Evolutionary conservation across 2,113 vertebrate species (phyloP).

Genomic region (Cyphomyrus discorhynchus): DNA sequence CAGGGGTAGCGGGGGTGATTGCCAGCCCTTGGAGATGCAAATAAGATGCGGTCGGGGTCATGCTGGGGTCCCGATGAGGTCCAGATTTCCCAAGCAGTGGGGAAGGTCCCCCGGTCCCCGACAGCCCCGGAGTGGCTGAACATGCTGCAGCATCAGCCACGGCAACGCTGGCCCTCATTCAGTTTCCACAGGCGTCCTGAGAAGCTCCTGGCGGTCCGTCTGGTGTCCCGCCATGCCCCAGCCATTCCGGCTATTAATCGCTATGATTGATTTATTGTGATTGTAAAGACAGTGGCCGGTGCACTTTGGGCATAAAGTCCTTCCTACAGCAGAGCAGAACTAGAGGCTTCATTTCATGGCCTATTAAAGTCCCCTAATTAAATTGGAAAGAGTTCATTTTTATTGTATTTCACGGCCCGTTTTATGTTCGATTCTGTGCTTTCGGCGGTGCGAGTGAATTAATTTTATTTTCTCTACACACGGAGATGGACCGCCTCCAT

Average conservation of each 20-base stretch:
- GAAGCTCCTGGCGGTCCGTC: background rate
- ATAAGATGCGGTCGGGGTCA: background rate
- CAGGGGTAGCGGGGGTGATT: background rate
- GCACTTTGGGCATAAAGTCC: background rate
- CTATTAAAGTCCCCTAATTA: background rate
- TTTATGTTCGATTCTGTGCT: background rate
- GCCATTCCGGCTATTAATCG: background rate
- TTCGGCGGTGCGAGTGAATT: background rate
- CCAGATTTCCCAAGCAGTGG: background rate
- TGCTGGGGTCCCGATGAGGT: background rate
- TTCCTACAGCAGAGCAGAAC: background rate
- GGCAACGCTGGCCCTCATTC: background rate
- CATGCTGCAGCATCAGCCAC: background rate
- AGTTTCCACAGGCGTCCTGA: background rate
- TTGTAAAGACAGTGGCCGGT: background rate
- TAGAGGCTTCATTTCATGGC: background rate
- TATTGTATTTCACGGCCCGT: background rate
- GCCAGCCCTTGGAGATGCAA: constrained; percentile 12
- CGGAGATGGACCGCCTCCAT: background rate
- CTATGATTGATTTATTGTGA: background rate
- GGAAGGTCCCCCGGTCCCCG: background rate
- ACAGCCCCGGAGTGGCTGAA: background rate
- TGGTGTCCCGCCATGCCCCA: background rate
- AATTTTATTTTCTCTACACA: background rate
- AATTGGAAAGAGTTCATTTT: background rate